Evolutionary conservation across 2,113 vertebrate species (phyloP).

Genomic region (Upupa epops): DNA sequence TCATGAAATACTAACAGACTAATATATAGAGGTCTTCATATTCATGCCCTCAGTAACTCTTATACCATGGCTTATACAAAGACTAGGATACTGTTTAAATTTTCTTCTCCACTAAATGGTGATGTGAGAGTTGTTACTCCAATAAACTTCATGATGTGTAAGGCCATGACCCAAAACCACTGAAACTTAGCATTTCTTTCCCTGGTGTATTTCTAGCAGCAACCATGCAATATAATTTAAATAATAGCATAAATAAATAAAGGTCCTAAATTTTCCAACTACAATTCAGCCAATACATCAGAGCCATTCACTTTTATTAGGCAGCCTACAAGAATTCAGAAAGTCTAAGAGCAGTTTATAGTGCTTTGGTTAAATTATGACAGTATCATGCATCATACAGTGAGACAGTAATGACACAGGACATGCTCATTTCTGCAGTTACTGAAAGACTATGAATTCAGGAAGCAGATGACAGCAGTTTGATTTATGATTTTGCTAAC

Average conservation of each 20-base stretch:
- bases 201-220: neutral
- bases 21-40: neutral
- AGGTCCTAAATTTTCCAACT: neutral
- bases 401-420: neutral
- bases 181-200: neutral
- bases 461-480: neutral
- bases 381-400: neutral
- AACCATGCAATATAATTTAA: neutral
- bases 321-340: neutral
- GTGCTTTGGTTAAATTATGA: neutral
- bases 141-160: neutral
- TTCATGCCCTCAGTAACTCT: neutral
- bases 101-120: neutral
- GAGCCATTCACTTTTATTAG: neutral
- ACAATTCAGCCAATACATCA: neutral
- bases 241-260: too few relatives aligned
- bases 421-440: neutral
- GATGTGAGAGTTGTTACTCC: neutral
- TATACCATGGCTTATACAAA: neutral
- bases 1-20: neutral
- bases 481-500: neutral
- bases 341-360: neutral
- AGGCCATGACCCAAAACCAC: neutral
- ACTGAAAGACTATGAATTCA: neutral
- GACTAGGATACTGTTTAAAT: neutral